Evolutionary conservation across 2,797 vertebrate species (phyloP).

Genomic region (Amblyraja radiata): DNA sequence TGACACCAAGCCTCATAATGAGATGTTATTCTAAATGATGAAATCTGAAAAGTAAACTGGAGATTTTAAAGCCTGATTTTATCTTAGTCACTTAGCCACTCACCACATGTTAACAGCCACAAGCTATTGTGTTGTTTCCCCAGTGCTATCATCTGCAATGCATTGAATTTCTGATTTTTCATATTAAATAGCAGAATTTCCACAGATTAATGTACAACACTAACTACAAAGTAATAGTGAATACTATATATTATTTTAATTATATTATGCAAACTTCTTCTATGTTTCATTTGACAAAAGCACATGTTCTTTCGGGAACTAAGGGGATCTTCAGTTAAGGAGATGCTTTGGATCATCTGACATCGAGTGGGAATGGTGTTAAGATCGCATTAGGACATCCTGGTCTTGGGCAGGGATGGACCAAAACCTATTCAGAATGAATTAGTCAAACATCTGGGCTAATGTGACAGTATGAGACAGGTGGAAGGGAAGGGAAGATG

Average conservation of each 20-base stretch:
- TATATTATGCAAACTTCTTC: neutral
- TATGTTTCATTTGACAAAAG: neutral
- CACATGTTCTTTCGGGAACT: neutral
- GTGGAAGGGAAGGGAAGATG: neutral
- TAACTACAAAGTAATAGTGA: neutral
- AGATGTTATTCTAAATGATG: too few species aligned
- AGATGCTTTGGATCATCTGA: neutral
- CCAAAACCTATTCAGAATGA: neutral
- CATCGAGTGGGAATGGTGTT: neutral
- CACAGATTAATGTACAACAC: neutral
- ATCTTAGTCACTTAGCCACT: neutral
- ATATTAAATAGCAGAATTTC: neutral
- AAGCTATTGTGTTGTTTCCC: neutral
- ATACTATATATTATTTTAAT: neutral
- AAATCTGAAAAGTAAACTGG: neutral
- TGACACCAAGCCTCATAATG: too few species aligned
- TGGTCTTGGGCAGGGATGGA: neutral
- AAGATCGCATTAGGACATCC: neutral
- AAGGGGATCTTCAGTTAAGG: neutral
- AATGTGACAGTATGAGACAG: neutral
- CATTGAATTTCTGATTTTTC: neutral
- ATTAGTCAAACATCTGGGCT: neutral
- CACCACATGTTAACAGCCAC: neutral
- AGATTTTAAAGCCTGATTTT: neutral
- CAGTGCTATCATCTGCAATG: neutral